Evolutionary conservation across 2,888 invertebrate species (phyloP).

Genomic region (Schrankia costaestrigalis): DNA sequence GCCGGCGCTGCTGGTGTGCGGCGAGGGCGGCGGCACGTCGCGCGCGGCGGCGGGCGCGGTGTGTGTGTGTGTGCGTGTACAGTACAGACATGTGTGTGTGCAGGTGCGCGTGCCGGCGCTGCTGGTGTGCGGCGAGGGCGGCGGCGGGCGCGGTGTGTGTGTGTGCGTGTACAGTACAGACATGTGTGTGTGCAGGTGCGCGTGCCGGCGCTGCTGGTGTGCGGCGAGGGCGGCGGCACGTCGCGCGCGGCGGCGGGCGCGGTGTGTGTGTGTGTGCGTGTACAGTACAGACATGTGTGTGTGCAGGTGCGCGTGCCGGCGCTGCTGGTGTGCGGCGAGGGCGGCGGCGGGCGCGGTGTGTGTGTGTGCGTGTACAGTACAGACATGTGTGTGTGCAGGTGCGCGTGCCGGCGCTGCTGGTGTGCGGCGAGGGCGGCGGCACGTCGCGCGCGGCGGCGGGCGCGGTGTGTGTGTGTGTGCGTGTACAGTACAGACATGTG

Average conservation of each 20-base stretch:
- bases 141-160: too few species aligned
- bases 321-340: slow-evolving; percentile 79
- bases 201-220: slow-evolving; percentile 41
- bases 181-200: slow-evolving; percentile 71
- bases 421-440: slow-evolving; percentile 86
- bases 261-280: slow-evolving; percentile 32
- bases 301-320: slow-evolving; percentile 78
- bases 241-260: too few species aligned
- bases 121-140: slow-evolving; percentile 83
- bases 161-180: too few species aligned
- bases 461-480: slow-evolving; percentile 45
- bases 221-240: slow-evolving; percentile 29
- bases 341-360: slow-evolving; percentile 85
- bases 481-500: too few species aligned
- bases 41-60: slow-evolving; percentile 79
- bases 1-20: slow-evolving; percentile 83
- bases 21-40: slow-evolving; percentile 83
- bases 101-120: slow-evolving; percentile 81
- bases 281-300: slow-evolving; percentile 85
- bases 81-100: slow-evolving; percentile 62
- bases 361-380: too few species aligned
- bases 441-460: slow-evolving; percentile 83
- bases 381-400: too few species aligned
- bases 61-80: too few species aligned
- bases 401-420: slow-evolving; percentile 79